Base-by-base conservation (phyloP, 2,797 vertebrate species). In the Cossypha dichroa region DNA sequence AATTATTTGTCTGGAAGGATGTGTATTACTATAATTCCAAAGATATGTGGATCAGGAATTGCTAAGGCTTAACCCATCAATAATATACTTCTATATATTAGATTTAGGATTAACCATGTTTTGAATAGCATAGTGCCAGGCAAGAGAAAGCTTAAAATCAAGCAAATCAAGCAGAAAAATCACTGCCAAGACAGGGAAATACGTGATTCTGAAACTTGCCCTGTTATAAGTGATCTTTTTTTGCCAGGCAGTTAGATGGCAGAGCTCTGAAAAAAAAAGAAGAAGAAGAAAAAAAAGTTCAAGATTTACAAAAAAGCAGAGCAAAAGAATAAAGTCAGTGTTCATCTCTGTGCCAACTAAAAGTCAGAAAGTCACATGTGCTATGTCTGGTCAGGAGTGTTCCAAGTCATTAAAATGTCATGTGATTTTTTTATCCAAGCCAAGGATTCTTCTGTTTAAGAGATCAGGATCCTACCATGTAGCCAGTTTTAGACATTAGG, bases 351-450 rank as follows among this genome's bases (percentile, higher is more conserved):
- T 0, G 12, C 85, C 83, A 82, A 29, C 51, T 48, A 45, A 54
- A 82, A 96, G 80, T 76, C 94, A 86, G 52, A 94, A 93, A 96
- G 90, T 91, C 68, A 88, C 48, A 48, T 84, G 59, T 81, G 66
- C 76, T 86, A 5, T 55, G 93, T 95, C 95, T 94, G 55, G 76
- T 73, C 85, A 84, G 5, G 34, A 82, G 48, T 36, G 55, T 41
- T 94, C 90, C 92, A 86, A 62, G 74, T 62, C 5, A 1, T 86
- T 93, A 95, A 90, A 94, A 78, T 69, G 48, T 69, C 94, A 56
- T 34, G 40, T 95, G 70, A 90, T 92, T 92, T 92, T 92, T 82
- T 85, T 79, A 34, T 84, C 38, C 64, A 56, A 82, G 94, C 92
- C 86, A 94, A 67, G 29, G 62, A 36, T 77, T 87, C 83, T 83